These are phyloP conservation scores for Tetranychus piercei DNA, from an alignment of 2,888 invertebrate genomes.

Conservation along the genomic window DNA sequence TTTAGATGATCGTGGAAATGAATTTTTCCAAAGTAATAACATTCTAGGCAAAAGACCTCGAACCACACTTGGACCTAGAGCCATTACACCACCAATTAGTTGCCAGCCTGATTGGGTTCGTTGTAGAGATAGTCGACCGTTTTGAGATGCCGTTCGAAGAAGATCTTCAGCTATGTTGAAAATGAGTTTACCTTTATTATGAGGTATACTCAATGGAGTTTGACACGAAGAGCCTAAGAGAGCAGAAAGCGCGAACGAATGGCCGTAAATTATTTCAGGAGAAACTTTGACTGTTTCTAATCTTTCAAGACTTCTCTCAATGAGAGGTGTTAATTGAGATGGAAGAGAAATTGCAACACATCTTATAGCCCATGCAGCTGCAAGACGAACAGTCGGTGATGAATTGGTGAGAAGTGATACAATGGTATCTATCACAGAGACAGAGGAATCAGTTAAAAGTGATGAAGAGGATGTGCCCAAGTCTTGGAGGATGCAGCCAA, in stretches of 20 bases:
- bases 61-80: slow-evolving; percentile 75
- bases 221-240: slow-evolving; percentile 73
- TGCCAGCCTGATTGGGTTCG: slow-evolving; percentile 95
- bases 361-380: slow-evolving; percentile 83
- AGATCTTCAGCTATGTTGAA: slow-evolving; percentile 94
- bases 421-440: slow-evolving; percentile 57
- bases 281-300: slow-evolving; percentile 74
- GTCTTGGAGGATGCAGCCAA: slow-evolving; percentile 68
- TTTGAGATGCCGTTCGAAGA: slow-evolving; percentile 84
- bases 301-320: slow-evolving; percentile 70
- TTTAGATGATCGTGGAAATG: slow-evolving; percentile 85
- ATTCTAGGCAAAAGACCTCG: slow-evolving; percentile 77
- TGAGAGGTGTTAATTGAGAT: slow-evolving; percentile 74
- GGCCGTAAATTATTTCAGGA: slow-evolving; percentile 48
- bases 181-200: slow-evolving; percentile 82
- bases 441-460: slow-evolving; percentile 64
- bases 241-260: slow-evolving; percentile 80
- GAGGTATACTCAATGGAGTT: slow-evolving; percentile 82
- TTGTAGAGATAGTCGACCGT: slow-evolving; percentile 77
- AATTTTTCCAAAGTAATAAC: slow-evolving; percentile 86
- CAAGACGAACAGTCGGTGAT: slow-evolving; percentile 72
- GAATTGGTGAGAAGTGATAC: slow-evolving; percentile 77
- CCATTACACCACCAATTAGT: slow-evolving; percentile 87
- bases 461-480: slow-evolving; percentile 87
- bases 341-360: slow-evolving; percentile 84